Percentiles rank a stretch among this genome's conserved stretches.
Evolutionary conservation across 2,888 invertebrate species (phyloP).

Genomic region (Meloe dianella): DNA sequence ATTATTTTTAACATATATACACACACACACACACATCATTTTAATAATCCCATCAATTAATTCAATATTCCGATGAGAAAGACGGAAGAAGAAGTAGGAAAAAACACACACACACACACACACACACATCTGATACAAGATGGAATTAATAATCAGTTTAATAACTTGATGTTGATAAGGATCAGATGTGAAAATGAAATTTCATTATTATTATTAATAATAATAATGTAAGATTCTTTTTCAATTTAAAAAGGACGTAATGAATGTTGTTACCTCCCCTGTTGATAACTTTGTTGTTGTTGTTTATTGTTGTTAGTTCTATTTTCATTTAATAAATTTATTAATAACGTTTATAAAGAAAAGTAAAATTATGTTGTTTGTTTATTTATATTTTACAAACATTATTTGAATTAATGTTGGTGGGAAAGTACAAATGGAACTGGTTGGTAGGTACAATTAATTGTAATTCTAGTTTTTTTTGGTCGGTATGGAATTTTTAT

Average conservation of each 20-base stretch:
- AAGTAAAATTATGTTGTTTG: not conserved
- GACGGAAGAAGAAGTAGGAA: too few relatives aligned
- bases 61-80: too few relatives aligned
- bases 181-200: conserved; percentile 1
- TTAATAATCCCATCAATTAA: too few relatives aligned
- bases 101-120: too few relatives aligned
- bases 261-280: not conserved
- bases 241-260: not conserved
- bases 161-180: not conserved
- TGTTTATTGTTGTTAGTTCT: too few relatives aligned
- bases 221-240: not conserved
- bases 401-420: not conserved
- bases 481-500: not conserved
- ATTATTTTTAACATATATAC: too few relatives aligned
- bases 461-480: not conserved
- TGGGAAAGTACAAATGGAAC: conserved; percentile 1
- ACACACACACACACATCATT: too few relatives aligned
- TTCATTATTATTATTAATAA: not conserved
- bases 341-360: not conserved
- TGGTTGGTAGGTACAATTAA: not conserved
- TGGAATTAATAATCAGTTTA: not conserved
- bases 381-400: not conserved
- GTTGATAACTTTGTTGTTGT: too few relatives aligned
- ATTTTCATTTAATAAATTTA: not conserved
- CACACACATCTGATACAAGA: not conserved